Evolutionary conservation across 2,113 vertebrate genomes (phyloP), one percentile per base, ranked within the genome.

Genomic region (Melanocharis versteri): DNA sequence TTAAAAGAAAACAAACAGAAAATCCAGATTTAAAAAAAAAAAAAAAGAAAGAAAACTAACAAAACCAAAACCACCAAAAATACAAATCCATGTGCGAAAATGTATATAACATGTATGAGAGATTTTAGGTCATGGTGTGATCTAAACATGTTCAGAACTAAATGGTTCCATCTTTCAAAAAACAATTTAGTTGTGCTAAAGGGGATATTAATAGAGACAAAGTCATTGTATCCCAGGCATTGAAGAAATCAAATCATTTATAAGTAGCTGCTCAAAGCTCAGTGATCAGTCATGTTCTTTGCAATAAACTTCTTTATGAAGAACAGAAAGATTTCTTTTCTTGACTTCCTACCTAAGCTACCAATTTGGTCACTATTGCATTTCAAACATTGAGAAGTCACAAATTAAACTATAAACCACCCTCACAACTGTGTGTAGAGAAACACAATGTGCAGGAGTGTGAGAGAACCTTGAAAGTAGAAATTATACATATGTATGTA

Each of bases 91-190:
- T 10, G 56, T 54, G 0, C 62, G 48, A 72, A 30, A 48, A 80
- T 54, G 77, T 39, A 50, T 60, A 61, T 48, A 89, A 51, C 9
- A 17, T 37, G 31, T 44, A 42, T 33, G 35, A 78, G 72, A 75
- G n/a, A 73, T 93, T 93, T 94, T 70, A 90, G 60, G 87, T 77
- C 65, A 42, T 18, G 42, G 73, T 54, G 33, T 90, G 51, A 94
- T 90, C 91, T 93, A 95, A 98, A 51, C 77, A 77, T 72, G 62
- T 94, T 39, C 85, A 80, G 84, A 69, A 83, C 68, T 57, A 86
- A 93, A 97, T 72, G 81, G 76, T 88, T 94, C 96, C 79, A 82
- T 27, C 56, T 79, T 96, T 95, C 82, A 89, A 77, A 94, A 91
- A 71, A 96, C 76, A 93, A 95, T 94, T 89, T 87, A 68, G 47